Conservation (phyloP, 1,140 invertebrate genomes). For the Latrodectus geometricus region DNA sequence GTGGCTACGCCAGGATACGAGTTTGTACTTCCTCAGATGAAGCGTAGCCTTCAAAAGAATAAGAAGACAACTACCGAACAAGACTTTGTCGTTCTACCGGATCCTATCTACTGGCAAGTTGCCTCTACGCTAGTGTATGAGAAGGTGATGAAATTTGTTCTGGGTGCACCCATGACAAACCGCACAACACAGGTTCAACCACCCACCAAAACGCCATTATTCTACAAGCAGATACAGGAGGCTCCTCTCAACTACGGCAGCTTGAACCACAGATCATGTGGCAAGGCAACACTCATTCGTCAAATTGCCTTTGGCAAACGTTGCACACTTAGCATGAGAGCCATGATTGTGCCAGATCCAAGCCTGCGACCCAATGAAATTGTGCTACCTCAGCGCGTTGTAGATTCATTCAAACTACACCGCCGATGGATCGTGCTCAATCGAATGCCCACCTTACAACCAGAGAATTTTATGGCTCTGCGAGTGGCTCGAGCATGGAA, state of each 20-base stretch:
- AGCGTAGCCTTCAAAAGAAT: neutral
- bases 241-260: conserved; percentile 27
- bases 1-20: neutral
- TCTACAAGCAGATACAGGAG: conserved; percentile 40
- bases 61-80: neutral
- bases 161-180: neutral
- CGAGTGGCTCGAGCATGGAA: neutral
- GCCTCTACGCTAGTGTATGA: conserved; percentile 19
- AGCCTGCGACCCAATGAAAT: conserved; percentile 25
- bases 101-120: conserved; percentile 47
- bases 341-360: conserved; percentile 30
- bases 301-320: conserved; percentile 44
- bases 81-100: conserved; percentile 28
- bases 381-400: neutral
- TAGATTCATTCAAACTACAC: neutral
- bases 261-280: conserved; percentile 10
- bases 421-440: conserved; percentile 25
- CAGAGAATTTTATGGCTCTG: conserved; percentile 22
- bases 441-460: conserved; percentile 27
- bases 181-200: neutral
- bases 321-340: conserved; percentile 17
- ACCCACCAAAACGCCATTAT: neutral
- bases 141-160: conserved; percentile 32
- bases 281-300: conserved; percentile 22
- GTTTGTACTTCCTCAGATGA: neutral